A percentile compares a stretch with the other conserved stretches of the same genome.
Conservation (phyloP, 2,113 vertebrate genomes). For the Pangasianodon hypophthalmus region DNA sequence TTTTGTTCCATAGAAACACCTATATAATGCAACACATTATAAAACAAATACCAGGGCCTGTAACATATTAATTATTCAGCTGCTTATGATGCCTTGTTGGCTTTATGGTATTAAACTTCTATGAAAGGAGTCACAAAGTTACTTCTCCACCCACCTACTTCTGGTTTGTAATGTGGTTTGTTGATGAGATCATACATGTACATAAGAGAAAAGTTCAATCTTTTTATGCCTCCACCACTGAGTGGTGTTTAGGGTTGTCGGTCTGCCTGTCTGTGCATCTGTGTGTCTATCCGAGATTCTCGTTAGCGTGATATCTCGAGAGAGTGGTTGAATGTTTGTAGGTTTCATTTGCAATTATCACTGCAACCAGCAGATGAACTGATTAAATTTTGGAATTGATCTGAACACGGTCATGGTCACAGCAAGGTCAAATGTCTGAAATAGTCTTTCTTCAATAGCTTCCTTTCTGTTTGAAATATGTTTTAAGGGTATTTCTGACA, state of each 20-base stretch:
- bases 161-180: neutral
- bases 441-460: neutral
- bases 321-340: neutral
- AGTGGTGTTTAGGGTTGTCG: neutral
- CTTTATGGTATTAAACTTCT: neutral
- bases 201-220: neutral
- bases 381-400: neutral
- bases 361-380: neutral
- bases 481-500: neutral
- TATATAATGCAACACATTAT: neutral
- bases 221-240: neutral
- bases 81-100: neutral
- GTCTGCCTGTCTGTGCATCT: neutral
- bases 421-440: neutral
- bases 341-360: neutral
- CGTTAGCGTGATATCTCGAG: neutral
- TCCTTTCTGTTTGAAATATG: neutral
- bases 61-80: neutral
- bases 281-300: neutral
- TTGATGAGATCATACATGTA: neutral
- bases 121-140: conserved; percentile 13
- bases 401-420: neutral
- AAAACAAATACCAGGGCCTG: neutral
- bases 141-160: neutral
- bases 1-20: neutral